Evolutionary conservation across 2,113 vertebrate species (phyloP), one percentile per base, ranked within the genome.

Genomic region (Antennarius striatus): DNA sequence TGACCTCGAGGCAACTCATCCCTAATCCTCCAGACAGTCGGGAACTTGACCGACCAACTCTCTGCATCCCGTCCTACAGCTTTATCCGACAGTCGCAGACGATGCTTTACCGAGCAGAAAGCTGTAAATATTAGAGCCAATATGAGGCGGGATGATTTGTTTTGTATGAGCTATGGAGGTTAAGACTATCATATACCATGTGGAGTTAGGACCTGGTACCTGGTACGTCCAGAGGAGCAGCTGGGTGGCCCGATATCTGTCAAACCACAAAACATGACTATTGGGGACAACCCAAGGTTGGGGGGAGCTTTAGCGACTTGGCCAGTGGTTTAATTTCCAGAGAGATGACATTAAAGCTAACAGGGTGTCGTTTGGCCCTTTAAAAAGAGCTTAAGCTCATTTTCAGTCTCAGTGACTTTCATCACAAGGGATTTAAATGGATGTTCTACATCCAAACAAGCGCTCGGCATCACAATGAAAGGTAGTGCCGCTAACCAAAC

Each of bases 331-430:
- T 40, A 6, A 40, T 10, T 40, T 80, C 39, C 66, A 54, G 53
- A 14, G 16, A 46, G 48, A 71, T 73, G 42, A 67, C 61, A 75
- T 64, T 86, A 77, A 86, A 86, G 71, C 56, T 32, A 54, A 54
- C 45, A 40, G 56, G 53, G 49, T 45, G 75, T 65, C 68, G 69
- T 68, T 64, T 8, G 61, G n/a, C 43, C 40, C 66, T 16, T 68
- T 84, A 73, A 81, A 86, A 84, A 69, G 66, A 77, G 56, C 85
- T 80, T 63, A 51, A 62, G 40, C 71, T 84, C 63, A 86, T 90
- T 88, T 91, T 85, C 68, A 72, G 62, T 85, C 61, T 71, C 46
- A 56, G 73, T 86, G 66, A 82, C 81, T 87, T 88, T 75, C 69
- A 82, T 60, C 61, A 68, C 57, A 13, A 8, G 74, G 68, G 82